These are phyloP conservation scores for Cacajao melanocephalus DNA, from an alignment of 2,797 vertebrate genomes.

Conservation along the genomic window DNA sequence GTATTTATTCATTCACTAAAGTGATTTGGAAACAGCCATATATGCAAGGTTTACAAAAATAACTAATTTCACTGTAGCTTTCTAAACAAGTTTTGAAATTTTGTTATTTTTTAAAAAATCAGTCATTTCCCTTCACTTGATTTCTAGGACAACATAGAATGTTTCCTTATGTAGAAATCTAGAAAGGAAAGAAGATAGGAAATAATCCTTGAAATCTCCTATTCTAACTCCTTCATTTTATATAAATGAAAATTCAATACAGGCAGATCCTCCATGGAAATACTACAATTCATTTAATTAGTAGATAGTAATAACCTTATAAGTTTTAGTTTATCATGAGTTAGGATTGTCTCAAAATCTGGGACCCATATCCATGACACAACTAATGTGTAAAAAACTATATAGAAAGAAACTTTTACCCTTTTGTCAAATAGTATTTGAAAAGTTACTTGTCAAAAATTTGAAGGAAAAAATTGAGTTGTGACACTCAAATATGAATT, in stretches of 20 bases:
- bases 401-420: background rate
- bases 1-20: background rate
- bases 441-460: background rate
- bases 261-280: conserved; percentile 35
- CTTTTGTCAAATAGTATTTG: background rate
- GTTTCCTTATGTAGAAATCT: conserved; percentile 4
- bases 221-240: background rate
- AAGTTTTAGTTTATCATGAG: background rate
- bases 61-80: background rate
- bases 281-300: conserved; percentile 33
- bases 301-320: background rate
- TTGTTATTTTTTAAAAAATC: background rate
- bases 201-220: conserved; percentile 22
- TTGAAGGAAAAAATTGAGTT: conserved; percentile 25
- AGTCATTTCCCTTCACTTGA: background rate
- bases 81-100: conserved; percentile 47
- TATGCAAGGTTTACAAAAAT: conserved; percentile 1
- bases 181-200: background rate
- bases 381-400: background rate
- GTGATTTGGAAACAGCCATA: background rate
- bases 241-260: conserved; percentile 10
- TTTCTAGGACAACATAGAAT: conserved; percentile 9
- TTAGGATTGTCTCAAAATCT: conserved; percentile 28
- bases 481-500: background rate
- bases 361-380: background rate